These are phyloP conservation scores for Odontocerum albicorne DNA, from an alignment of 2,888 invertebrate species.

Conservation along the genomic window DNA sequence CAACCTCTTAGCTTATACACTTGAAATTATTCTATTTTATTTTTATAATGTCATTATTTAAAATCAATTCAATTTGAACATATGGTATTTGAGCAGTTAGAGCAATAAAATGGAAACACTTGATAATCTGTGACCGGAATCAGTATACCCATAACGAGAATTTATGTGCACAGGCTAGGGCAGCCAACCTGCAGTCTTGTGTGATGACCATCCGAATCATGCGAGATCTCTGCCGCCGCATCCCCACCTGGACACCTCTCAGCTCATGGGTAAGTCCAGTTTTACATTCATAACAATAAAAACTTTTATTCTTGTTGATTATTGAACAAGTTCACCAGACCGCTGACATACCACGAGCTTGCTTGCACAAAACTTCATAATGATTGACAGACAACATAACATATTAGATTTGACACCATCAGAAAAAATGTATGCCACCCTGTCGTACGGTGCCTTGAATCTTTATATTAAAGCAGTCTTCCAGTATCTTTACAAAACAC, in stretches of 20 bases:
- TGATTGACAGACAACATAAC: too few species aligned
- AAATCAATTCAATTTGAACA: too few species aligned
- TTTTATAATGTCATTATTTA: too few species aligned
- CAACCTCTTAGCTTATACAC: too few species aligned
- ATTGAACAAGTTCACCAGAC: neutral
- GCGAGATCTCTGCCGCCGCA: constrained; percentile 92
- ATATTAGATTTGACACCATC: too few species aligned
- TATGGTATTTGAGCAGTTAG: constrained; percentile 26
- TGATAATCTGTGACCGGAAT: constrained; percentile 1
- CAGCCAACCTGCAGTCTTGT: constrained; percentile 92
- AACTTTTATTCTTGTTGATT: neutral
- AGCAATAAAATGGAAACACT: constrained; percentile 36
- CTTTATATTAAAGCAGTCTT: too few species aligned
- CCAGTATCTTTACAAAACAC: too few species aligned
- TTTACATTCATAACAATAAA: neutral
- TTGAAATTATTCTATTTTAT: too few species aligned
- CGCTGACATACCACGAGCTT: neutral
- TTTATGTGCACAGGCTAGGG: constrained; percentile 78
- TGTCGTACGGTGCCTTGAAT: too few species aligned
- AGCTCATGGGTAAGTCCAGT: constrained; percentile 82
- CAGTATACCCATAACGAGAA: neutral
- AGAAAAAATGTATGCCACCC: too few species aligned
- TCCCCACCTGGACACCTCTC: constrained; percentile 92
- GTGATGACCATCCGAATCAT: constrained; percentile 95
- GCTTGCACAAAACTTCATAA: too few species aligned